Conservation (phyloP, 2,113 vertebrate genomes). For the Epinephelus moara region DNA sequence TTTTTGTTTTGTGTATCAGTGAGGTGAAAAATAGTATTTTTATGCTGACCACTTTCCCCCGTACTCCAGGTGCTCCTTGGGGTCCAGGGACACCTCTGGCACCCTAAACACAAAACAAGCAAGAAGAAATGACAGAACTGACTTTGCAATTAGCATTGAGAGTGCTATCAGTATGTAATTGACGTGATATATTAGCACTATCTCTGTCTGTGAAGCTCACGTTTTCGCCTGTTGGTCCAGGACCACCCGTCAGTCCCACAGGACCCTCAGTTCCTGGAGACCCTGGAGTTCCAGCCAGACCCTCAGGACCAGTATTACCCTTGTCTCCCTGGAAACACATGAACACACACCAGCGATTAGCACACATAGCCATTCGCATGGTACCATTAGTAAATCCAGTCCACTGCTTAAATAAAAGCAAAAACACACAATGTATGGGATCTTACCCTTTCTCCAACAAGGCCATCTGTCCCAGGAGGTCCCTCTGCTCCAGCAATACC, state of each 20-base stretch:
- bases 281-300: constrained; percentile 90
- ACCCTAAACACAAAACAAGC: constrained; percentile 83
- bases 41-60: constrained; percentile 91
- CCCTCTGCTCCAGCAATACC: constrained; percentile 93
- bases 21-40: background rate
- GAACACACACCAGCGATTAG: background rate
- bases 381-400: too few relatives aligned
- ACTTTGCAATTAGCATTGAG: background rate
- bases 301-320: constrained; percentile 91
- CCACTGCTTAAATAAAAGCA: too few relatives aligned
- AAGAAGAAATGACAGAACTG: background rate
- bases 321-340: constrained; percentile 89
- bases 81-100: constrained; percentile 88
- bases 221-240: constrained; percentile 90
- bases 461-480: constrained; percentile 91
- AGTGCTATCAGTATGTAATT: background rate
- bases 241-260: constrained; percentile 90
- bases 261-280: constrained; percentile 91
- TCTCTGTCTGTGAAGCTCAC: constrained; percentile 81
- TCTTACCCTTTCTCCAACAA: constrained; percentile 91
- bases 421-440: background rate
- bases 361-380: background rate
- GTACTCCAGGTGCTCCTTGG: constrained; percentile 85
- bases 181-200: background rate
- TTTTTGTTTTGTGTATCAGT: background rate